Percentiles rank a stretch among this genome's conserved stretches.
Conservation (phyloP, 1,140 invertebrate genomes). For the Argopecten irradians region DNA sequence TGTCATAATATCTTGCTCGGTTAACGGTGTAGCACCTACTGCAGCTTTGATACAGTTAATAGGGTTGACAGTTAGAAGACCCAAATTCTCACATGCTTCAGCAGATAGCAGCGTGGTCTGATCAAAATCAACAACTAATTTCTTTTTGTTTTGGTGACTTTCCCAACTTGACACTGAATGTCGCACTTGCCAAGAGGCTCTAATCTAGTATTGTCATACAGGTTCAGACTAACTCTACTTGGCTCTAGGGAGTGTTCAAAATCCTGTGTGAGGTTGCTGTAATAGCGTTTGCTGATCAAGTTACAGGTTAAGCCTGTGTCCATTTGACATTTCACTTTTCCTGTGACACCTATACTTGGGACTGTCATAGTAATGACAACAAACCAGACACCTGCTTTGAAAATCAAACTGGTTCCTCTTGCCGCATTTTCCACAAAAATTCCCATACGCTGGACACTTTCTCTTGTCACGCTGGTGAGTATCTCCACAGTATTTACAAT, state of each 20-base stretch:
- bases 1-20: neutral
- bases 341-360: no score
- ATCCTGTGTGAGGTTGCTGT: neutral
- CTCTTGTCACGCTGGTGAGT: no score
- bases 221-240: neutral
- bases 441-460: no score
- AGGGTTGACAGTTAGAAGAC: neutral
- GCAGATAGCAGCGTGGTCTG: neutral
- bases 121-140: neutral
- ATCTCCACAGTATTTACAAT: no score
- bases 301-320: neutral
- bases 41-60: neutral
- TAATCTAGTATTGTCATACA: neutral
- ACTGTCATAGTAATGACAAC: no score
- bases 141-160: neutral
- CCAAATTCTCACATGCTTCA: neutral
- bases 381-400: no score
- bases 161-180: neutral
- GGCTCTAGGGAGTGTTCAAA: neutral
- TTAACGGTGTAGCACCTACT: neutral
- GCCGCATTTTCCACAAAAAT: no score
- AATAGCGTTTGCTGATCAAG: neutral
- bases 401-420: no score
- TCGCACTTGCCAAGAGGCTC: neutral
- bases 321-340: conserved; percentile 4